These are phyloP conservation scores for Tetragonula clypearis DNA, from an alignment of 1,140 invertebrate species.

Conservation along the genomic window DNA sequence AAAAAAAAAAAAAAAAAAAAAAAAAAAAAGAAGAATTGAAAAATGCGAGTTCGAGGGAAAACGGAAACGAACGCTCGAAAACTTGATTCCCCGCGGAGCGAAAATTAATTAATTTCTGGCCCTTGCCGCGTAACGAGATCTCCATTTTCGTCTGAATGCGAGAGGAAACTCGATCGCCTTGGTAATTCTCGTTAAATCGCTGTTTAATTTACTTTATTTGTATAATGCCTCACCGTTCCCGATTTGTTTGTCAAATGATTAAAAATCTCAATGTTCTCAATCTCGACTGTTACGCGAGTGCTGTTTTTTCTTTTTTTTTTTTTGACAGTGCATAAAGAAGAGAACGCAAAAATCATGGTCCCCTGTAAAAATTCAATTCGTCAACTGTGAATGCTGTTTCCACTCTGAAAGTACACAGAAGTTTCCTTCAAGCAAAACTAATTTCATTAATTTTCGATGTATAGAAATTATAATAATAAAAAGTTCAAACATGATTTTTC, in stretches of 20 bases:
- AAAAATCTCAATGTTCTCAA: not conserved
- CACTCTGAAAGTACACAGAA: too few relatives aligned
- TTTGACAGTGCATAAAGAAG: too few relatives aligned
- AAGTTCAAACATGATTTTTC: too few relatives aligned
- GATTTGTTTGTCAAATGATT: not conserved
- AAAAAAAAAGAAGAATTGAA: not conserved
- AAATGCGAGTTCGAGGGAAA: not conserved
- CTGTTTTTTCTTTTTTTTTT: too few relatives aligned
- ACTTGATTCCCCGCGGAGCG: slow-evolving; percentile 8
- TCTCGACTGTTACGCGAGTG: too few relatives aligned
- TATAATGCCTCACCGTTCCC: not conserved
- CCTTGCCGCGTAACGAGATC: not conserved
- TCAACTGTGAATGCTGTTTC: too few relatives aligned
- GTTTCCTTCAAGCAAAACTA: too few relatives aligned
- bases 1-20: too few relatives aligned
- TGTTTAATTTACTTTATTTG: not conserved
- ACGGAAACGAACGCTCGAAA: slow-evolving; percentile 21
- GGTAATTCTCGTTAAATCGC: not conserved
- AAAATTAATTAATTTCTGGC: slow-evolving; percentile 35
- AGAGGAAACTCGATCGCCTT: not conserved
- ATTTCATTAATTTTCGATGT: too few relatives aligned
- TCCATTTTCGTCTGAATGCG: not conserved
- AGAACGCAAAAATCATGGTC: too few relatives aligned
- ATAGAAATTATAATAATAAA: too few relatives aligned
- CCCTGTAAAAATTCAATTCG: too few relatives aligned